Conservation (phyloP, 2,113 vertebrate species). For the Narcine bancroftii region DNA sequence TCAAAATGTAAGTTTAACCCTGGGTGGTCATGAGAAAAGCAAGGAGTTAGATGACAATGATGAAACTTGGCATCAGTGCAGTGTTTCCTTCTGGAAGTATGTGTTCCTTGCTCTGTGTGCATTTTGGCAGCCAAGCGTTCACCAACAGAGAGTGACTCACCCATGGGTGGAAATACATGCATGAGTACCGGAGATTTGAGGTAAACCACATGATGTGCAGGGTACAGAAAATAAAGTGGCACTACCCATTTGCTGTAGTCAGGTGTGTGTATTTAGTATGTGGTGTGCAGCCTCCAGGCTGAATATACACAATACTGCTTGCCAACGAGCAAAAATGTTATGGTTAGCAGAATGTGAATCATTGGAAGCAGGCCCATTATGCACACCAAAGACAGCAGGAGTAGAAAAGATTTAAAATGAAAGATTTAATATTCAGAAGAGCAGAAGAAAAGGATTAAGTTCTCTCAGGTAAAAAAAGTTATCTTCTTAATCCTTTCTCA, state of each 20-base stretch:
- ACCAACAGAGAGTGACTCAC: conserved; percentile 24
- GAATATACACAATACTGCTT: neutral
- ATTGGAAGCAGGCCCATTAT: neutral
- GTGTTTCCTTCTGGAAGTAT: neutral
- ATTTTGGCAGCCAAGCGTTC: neutral
- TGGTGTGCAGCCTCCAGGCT: neutral
- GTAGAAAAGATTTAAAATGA: neutral
- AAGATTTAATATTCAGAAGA: neutral
- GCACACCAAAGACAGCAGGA: neutral
- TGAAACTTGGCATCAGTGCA: neutral
- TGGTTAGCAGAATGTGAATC: conserved; percentile 27
- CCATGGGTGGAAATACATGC: neutral
- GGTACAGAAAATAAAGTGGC: conserved; percentile 12
- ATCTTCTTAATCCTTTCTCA: neutral
- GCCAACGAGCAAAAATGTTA: conserved; percentile 7
- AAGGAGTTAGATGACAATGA: neutral
- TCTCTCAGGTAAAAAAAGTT: neutral
- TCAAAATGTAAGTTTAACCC: neutral
- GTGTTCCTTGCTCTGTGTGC: neutral
- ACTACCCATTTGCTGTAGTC: neutral
- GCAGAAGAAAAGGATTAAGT: neutral
- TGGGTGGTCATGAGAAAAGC: neutral
- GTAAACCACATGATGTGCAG: conserved; percentile 26
- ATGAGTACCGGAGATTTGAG: conserved; percentile 32
- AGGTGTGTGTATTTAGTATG: conserved; percentile 27